Evolutionary conservation across 1,140 invertebrate genomes (phyloP).

Genomic region (Drosophila carrolli): DNA sequence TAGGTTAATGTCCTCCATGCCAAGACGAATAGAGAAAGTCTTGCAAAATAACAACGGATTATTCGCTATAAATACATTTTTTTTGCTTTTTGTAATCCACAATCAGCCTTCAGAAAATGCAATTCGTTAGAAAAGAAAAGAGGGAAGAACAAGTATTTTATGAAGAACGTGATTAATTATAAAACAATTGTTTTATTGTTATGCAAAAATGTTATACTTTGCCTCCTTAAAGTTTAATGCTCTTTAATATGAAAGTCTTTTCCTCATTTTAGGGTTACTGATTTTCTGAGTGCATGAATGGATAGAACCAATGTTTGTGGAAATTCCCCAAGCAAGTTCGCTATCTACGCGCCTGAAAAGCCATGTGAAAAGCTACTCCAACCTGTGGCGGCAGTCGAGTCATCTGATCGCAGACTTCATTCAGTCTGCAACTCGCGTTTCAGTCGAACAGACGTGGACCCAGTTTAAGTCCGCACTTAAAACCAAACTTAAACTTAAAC

Average conservation of each 20-base stretch:
- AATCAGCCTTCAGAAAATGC: too few relatives aligned
- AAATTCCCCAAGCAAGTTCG: constrained; percentile 37
- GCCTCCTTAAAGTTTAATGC: too few relatives aligned
- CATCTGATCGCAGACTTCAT: constrained; percentile 53
- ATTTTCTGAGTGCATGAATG: neutral
- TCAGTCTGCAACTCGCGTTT: constrained; percentile 74
- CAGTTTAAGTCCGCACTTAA: constrained; percentile 5
- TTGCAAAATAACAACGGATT: too few relatives aligned
- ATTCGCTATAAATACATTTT: too few relatives aligned
- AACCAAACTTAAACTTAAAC: neutral
- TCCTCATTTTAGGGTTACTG: neutral
- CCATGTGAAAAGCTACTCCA: constrained; percentile 31
- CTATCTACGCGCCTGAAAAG: constrained; percentile 30
- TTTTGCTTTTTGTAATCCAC: too few relatives aligned
- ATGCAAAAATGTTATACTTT: too few relatives aligned
- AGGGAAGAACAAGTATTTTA: too few relatives aligned
- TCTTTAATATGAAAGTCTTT: neutral
- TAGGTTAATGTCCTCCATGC: too few relatives aligned
- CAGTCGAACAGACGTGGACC: constrained; percentile 58
- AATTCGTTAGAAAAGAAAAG: too few relatives aligned
- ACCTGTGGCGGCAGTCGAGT: constrained; percentile 15
- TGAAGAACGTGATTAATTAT: too few relatives aligned
- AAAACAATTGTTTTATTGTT: too few relatives aligned
- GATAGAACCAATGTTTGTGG: constrained; percentile 8
- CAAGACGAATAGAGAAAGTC: too few relatives aligned